phyloP scores from a whole-genome alignment of 2,888 invertebrate genomes.

The Clistopyga incitator region DNA sequence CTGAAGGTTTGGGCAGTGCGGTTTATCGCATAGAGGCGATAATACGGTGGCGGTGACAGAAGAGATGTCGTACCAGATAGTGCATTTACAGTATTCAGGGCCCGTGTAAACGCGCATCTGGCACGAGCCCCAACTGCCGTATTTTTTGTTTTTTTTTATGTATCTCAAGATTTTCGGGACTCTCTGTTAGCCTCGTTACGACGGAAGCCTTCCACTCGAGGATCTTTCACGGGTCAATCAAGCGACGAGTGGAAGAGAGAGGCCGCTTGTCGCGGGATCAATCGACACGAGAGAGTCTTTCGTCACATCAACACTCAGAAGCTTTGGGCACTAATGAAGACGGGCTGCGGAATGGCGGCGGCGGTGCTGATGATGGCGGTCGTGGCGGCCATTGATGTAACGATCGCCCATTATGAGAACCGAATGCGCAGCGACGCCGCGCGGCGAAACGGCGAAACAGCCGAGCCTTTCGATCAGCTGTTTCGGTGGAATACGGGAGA shows the following conservation, averaged over 20 bases:
- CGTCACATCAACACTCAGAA: neutral
- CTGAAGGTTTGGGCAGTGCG: conserved; percentile 45
- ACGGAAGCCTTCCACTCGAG: neutral
- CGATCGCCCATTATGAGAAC: neutral
- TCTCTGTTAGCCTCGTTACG: neutral
- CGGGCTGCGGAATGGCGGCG: neutral
- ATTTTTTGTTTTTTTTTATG: conserved; percentile 42
- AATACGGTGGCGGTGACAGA: conserved; percentile 78
- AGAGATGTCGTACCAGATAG: conserved; percentile 99
- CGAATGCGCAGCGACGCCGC: neutral
- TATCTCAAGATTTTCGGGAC: neutral
- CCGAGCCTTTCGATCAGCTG: conserved; percentile 59
- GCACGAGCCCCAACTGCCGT: conserved; percentile 93
- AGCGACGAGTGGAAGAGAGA: conserved; percentile 5
- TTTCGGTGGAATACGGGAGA: conserved; percentile 36
- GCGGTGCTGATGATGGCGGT: neutral
- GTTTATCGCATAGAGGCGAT: conserved; percentile 57
- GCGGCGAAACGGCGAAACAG: conserved; percentile 10
- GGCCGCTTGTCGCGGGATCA: neutral
- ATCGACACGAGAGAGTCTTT: neutral
- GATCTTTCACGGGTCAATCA: neutral
- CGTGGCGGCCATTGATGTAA: neutral
- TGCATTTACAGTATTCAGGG: conserved; percentile 97
- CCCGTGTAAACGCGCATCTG: conserved; percentile 99
- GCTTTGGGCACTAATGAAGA: neutral